A percentile compares a stretch with the other conserved stretches of the same genome.
These are phyloP conservation scores for Gymnoscopelus braueri DNA, from an alignment of 2,797 vertebrate species.

Conservation along the genomic window DNA sequence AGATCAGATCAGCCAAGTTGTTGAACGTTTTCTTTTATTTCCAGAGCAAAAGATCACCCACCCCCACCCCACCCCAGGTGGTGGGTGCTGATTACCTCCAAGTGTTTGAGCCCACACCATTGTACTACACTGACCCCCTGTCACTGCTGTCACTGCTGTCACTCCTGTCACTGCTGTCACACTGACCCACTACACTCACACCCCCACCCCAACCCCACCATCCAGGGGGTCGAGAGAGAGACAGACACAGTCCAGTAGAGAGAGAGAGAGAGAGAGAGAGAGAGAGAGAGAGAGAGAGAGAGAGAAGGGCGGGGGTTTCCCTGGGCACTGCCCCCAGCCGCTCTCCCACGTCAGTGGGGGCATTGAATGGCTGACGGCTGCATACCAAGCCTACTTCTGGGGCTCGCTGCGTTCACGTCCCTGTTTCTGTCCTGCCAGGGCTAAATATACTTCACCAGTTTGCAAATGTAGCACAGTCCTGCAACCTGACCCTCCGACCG, in stretches of 20 bases:
- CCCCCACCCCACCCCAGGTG: too few relatives aligned
- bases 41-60: too few relatives aligned
- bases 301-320: slow-evolving; percentile 60
- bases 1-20: too few relatives aligned
- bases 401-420: slow-evolving; percentile 69
- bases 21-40: too few relatives aligned
- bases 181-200: background rate
- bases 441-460: slow-evolving; percentile 87
- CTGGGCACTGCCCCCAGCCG: slow-evolving; percentile 56
- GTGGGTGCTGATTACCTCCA: slow-evolving; percentile 21
- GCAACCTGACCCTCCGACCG: slow-evolving; percentile 80
- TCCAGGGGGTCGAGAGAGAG: slow-evolving; percentile 10
- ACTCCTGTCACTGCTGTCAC: slow-evolving; percentile 1
- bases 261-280: slow-evolving; percentile 40
- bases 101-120: slow-evolving; percentile 10
- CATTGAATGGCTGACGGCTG: slow-evolving; percentile 79
- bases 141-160: slow-evolving; percentile 9
- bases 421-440: slow-evolving; percentile 74
- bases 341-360: slow-evolving; percentile 70
- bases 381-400: slow-evolving; percentile 82
- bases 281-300: slow-evolving; percentile 21
- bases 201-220: background rate
- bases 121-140: background rate
- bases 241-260: slow-evolving; percentile 1
- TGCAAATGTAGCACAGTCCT: slow-evolving; percentile 89